These are phyloP conservation scores for Melikaiella ostensackeni DNA, from an alignment of 2,888 invertebrate species.

Conservation along the genomic window DNA sequence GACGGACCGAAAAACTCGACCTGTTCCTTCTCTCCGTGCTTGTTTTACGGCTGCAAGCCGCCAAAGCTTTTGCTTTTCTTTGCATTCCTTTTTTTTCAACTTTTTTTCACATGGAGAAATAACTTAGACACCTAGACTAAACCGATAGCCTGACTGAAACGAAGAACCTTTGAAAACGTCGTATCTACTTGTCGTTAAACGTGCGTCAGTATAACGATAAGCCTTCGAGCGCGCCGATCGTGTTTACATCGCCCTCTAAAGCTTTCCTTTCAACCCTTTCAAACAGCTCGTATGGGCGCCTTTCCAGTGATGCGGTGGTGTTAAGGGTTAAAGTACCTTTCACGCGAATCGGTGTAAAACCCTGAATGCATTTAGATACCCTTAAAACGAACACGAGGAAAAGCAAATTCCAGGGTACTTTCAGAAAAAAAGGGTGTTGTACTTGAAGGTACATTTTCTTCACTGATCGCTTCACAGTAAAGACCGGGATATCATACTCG, in stretches of 20 bases:
- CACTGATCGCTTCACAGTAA: too few relatives aligned
- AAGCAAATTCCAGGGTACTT: background rate
- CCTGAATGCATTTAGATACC: background rate
- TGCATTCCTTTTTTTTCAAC: conserved; percentile 45
- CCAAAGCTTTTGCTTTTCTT: conserved; percentile 31
- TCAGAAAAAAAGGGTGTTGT: background rate
- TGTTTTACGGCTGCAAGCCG: conserved; percentile 41
- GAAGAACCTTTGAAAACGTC: conserved; percentile 53
- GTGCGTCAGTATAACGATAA: conserved; percentile 42
- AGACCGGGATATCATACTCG: too few relatives aligned
- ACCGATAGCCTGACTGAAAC: conserved; percentile 18
- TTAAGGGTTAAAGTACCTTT: conserved; percentile 14
- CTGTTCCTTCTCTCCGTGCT: conserved; percentile 47
- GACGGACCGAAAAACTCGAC: conserved; percentile 67
- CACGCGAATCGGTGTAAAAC: conserved; percentile 17
- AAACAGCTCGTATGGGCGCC: background rate
- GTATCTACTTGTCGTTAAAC: conserved; percentile 50
- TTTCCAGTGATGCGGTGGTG: background rate
- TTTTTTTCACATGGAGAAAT: conserved; percentile 47
- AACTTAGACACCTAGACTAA: conserved; percentile 51
- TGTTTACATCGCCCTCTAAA: conserved; percentile 44
- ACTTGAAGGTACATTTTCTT: too few relatives aligned
- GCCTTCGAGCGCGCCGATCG: conserved; percentile 46
- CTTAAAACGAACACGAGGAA: background rate
- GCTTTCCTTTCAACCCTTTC: conserved; percentile 26